A percentile compares a stretch with the other conserved stretches of the same genome.
phyloP scores from a whole-genome alignment of 2,113 vertebrate genomes.

The Ceratotherium simum region DNA sequence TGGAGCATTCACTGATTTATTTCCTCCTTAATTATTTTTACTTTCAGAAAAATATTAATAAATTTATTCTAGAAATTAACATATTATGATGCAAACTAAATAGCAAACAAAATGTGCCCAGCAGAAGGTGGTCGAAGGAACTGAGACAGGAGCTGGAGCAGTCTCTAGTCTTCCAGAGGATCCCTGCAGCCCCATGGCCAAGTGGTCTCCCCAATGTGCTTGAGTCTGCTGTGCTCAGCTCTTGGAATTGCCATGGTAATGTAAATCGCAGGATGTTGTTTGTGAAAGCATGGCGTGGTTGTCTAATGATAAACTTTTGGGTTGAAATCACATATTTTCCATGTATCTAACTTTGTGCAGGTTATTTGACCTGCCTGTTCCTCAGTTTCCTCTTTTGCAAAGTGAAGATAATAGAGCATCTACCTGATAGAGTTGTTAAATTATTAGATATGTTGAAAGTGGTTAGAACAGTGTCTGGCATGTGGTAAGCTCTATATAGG shows the following conservation, averaged over 20 bases:
- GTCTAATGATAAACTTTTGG: neutral
- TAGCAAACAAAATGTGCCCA: conserved; percentile 20
- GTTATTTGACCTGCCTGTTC: neutral
- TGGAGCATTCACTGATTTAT: conserved; percentile 57
- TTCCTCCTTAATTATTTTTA: conserved; percentile 67
- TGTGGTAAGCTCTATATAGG: neutral
- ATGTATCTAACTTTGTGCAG: neutral
- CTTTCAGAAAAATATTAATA: conserved; percentile 59
- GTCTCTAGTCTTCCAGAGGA: neutral
- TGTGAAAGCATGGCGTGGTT: neutral
- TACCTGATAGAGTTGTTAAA: neutral
- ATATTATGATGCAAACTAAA: conserved; percentile 54
- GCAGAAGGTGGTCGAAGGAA: neutral
- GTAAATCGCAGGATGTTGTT: neutral
- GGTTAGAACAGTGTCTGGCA: neutral
- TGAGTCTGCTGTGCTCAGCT: neutral
- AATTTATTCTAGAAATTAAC: conserved; percentile 64
- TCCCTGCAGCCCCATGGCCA: neutral
- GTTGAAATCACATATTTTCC: neutral
- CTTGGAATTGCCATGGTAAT: neutral
- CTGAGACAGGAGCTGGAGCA: neutral
- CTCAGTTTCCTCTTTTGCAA: neutral
- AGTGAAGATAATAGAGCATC: neutral
- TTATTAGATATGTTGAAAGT: neutral
- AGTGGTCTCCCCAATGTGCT: neutral